These are phyloP conservation scores for Hydrozoanthus tunicans DNA, from an alignment of 64 coral and sea anemone genomes.

Conservation along the genomic window DNA sequence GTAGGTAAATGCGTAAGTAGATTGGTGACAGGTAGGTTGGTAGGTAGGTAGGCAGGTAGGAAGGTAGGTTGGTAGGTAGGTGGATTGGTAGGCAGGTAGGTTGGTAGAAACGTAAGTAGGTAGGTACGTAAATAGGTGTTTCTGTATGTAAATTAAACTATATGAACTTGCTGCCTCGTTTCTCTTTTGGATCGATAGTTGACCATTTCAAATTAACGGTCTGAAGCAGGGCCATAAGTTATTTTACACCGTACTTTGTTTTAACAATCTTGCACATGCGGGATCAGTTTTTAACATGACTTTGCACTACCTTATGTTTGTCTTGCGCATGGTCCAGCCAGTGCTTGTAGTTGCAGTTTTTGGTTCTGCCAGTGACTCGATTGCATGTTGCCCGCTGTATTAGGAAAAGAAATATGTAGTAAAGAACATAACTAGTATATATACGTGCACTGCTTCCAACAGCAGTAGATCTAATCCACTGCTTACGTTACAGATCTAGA, in stretches of 20 bases:
- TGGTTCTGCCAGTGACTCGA: constrained; percentile 19
- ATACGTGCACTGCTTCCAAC: too few relatives aligned
- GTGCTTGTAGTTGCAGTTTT: constrained; percentile 28
- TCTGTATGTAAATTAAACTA: not conserved
- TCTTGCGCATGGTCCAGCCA: constrained; percentile 80
- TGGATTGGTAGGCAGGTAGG: too few relatives aligned
- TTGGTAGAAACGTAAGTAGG: not conserved
- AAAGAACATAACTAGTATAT: not conserved
- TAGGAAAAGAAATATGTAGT: not conserved
- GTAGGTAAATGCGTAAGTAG: too few relatives aligned
- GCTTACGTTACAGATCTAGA: too few relatives aligned
- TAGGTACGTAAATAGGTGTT: not conserved
- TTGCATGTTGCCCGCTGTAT: constrained; percentile 62
- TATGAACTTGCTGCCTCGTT: not conserved
- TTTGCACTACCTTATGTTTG: constrained; percentile 47
- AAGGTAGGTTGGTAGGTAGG: too few relatives aligned
- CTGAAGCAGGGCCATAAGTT: too few relatives aligned
- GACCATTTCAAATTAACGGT: not conserved
- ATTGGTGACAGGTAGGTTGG: too few relatives aligned
- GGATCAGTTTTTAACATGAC: not conserved
- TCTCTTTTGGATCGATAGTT: too few relatives aligned
- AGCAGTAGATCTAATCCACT: too few relatives aligned
- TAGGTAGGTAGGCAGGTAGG: too few relatives aligned
- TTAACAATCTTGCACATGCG: too few relatives aligned
- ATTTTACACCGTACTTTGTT: too few relatives aligned